Conservation (phyloP, 2,113 vertebrate species). For the Arothron firmamentum region DNA sequence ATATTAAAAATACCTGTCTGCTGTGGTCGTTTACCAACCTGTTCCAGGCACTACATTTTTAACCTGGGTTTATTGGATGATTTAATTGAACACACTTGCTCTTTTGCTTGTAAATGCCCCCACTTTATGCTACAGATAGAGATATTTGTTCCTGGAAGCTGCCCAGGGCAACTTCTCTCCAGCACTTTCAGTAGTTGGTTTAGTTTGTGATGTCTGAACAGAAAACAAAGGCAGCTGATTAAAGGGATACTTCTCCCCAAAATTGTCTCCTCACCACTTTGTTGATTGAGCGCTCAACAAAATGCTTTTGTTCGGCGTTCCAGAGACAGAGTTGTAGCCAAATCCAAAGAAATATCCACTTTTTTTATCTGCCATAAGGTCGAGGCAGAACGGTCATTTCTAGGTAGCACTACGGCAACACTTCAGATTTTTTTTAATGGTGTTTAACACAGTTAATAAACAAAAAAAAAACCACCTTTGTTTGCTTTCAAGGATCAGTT, state of each 20-base stretch:
- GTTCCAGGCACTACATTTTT: conserved; percentile 48
- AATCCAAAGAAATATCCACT: too few species aligned
- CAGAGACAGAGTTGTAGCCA: too few species aligned
- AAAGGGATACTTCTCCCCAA: not conserved
- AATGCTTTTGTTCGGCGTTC: too few species aligned
- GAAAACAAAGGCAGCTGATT: conserved; percentile 14
- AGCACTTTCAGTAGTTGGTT: conserved; percentile 10
- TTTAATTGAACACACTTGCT: conserved; percentile 33
- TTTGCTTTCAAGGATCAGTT: too few species aligned
- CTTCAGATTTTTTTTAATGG: too few species aligned
- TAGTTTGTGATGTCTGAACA: conserved; percentile 12
- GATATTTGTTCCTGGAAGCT: conserved; percentile 46
- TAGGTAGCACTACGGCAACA: too few species aligned
- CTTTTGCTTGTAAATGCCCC: conserved; percentile 35
- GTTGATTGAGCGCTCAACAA: too few species aligned
- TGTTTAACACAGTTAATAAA: too few species aligned
- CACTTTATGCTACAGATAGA: conserved; percentile 24
- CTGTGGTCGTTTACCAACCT: conserved; percentile 30
- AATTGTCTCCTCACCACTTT: too few species aligned
- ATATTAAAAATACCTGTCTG: conserved; percentile 42
- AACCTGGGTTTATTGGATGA: conserved; percentile 40
- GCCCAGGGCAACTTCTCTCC: conserved; percentile 17
- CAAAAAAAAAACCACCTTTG: too few species aligned
- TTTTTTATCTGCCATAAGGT: too few species aligned
- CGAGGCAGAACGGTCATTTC: too few species aligned